Evolutionary conservation across 1,140 invertebrate species (phyloP).

Genomic region (Cecropterus lyciades): DNA sequence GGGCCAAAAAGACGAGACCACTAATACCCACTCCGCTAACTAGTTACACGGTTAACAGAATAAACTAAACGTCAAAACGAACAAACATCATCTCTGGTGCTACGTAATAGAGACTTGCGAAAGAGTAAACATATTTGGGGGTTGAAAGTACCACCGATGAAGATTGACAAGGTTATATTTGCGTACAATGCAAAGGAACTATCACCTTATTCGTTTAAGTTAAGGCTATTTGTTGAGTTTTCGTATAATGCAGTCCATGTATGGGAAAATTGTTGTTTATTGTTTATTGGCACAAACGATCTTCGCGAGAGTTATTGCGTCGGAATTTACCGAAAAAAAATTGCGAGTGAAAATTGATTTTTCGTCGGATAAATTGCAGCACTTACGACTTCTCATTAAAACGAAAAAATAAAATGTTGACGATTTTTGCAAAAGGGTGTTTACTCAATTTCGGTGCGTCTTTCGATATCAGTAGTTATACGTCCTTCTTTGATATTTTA

Average conservation of each 20-base stretch:
- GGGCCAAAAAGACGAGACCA: constrained; percentile 63
- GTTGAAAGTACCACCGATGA: constrained; percentile 55
- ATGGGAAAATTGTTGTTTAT: constrained; percentile 68
- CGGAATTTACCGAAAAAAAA: constrained; percentile 57
- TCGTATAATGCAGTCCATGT: background rate
- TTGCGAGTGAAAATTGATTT: constrained; percentile 71
- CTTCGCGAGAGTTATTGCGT: constrained; percentile 57
- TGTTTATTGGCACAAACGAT: constrained; percentile 69
- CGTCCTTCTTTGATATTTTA: too few relatives aligned
- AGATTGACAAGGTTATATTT: constrained; percentile 39
- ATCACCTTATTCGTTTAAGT: background rate
- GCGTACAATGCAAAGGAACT: constrained; percentile 26
- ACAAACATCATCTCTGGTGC: constrained; percentile 53
- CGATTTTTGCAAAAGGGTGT: constrained; percentile 6
- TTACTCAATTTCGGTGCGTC: too few relatives aligned
- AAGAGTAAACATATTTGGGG: constrained; percentile 42
- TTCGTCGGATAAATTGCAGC: constrained; percentile 32
- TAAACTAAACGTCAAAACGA: constrained; percentile 38
- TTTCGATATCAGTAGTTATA: background rate
- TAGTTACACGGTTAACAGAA: constrained; percentile 61
- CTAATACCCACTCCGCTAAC: constrained; percentile 75
- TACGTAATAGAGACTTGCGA: constrained; percentile 26
- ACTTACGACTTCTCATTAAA: constrained; percentile 24
- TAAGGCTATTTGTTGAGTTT: constrained; percentile 22
- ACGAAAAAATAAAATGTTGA: constrained; percentile 5